These are phyloP conservation scores for Saimiri boliviensis DNA, from an alignment of 2,113 vertebrate species.

Conservation along the genomic window DNA sequence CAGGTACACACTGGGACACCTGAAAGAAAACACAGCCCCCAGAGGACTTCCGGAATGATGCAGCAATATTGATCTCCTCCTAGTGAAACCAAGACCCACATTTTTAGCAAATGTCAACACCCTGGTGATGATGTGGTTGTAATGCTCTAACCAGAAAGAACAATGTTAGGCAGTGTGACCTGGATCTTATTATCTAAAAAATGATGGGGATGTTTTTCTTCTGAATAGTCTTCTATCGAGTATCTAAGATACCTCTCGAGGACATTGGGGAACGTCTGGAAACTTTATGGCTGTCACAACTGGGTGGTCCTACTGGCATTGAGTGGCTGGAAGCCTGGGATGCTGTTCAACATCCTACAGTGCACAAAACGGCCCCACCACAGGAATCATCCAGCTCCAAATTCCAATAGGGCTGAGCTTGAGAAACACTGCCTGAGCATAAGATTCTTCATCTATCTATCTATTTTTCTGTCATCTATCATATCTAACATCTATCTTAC, in stretches of 20 bases:
- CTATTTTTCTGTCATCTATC: no score
- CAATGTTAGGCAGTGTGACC: background rate
- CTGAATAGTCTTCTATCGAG: no score
- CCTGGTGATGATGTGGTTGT: background rate
- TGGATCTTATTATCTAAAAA: background rate
- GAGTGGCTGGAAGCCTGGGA: fast-evolving
- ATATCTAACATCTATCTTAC: no score
- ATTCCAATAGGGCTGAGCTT: no score
- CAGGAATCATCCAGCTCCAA: background rate
- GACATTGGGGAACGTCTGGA: background rate
- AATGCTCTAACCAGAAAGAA: background rate
- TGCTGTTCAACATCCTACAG: fast-evolving
- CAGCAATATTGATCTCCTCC: fast-evolving
- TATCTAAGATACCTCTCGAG: background rate
- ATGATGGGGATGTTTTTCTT: background rate
- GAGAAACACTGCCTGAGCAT: no score
- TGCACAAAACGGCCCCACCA: no score
- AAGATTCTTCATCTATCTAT: no score
- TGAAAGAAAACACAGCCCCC: background rate
- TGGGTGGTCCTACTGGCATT: background rate
- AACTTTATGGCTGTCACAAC: background rate
- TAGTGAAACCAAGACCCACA: background rate
- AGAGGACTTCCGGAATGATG: background rate
- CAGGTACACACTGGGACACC: fast-evolving
- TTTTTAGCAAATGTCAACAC: background rate